Conservation (phyloP, 1,140 invertebrate species). For the Trialeurodes vaporariorum region DNA sequence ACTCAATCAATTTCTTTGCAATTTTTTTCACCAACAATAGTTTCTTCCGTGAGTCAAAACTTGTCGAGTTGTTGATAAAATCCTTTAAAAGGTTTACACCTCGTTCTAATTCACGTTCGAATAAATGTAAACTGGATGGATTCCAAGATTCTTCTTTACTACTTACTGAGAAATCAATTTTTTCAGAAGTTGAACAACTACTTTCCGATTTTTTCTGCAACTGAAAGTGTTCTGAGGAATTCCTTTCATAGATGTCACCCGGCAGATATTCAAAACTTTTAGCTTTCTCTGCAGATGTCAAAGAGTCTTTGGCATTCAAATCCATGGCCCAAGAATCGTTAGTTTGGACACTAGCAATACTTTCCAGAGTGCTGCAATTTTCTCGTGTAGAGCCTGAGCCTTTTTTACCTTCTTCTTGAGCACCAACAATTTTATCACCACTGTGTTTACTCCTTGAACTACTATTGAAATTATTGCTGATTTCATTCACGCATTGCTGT, state of each 20-base stretch:
- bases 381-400: background rate
- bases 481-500: background rate
- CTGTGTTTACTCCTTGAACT: background rate
- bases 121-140: background rate
- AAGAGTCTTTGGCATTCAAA: constrained; percentile 10
- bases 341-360: constrained; percentile 9
- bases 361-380: background rate
- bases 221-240: background rate
- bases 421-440: background rate
- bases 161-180: background rate
- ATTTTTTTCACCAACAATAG: constrained; percentile 37
- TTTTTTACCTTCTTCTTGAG: background rate
- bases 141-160: background rate
- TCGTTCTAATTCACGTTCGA: constrained; percentile 34
- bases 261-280: constrained; percentile 42
- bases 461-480: background rate
- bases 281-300: constrained; percentile 29
- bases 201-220: background rate
- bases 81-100: constrained; percentile 37
- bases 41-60: constrained; percentile 32
- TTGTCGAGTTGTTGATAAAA: constrained; percentile 36
- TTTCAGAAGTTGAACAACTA: background rate
- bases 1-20: constrained; percentile 34
- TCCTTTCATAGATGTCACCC: constrained; percentile 36
- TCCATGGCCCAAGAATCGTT: constrained; percentile 13